Evolutionary conservation across 2,113 vertebrate genomes (phyloP).

Genomic region (Tragelaphus imberbis): DNA sequence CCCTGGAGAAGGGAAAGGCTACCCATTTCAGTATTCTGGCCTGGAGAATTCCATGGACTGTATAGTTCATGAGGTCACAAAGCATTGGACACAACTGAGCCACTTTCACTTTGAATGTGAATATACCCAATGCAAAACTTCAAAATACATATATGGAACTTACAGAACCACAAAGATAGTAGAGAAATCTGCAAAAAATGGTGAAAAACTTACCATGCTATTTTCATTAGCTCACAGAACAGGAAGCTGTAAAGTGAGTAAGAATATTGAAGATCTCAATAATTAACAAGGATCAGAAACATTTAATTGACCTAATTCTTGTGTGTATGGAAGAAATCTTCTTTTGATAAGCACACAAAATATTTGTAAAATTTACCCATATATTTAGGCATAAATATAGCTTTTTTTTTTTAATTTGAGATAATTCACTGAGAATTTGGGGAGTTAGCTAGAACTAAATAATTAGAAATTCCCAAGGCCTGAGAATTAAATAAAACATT

Average conservation of each 20-base stretch:
- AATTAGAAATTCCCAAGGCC: background rate
- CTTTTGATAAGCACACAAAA: background rate
- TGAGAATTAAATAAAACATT: background rate
- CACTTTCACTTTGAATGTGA: background rate
- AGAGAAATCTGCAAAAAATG: background rate
- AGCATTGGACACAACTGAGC: fast-evolving
- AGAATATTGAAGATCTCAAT: background rate
- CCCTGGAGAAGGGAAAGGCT: background rate
- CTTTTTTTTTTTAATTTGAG: background rate
- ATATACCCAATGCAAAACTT: background rate
- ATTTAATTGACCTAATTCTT: background rate
- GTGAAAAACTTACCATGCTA: background rate
- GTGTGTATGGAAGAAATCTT: background rate
- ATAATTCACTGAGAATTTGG: background rate
- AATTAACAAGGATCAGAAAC: background rate
- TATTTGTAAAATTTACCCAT: background rate
- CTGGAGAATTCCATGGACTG: background rate
- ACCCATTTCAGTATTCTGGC: background rate
- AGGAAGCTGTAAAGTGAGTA: background rate
- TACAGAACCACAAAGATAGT: background rate
- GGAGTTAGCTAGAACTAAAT: background rate
- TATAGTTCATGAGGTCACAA: background rate
- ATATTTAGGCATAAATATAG: background rate
- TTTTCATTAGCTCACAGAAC: background rate
- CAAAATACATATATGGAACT: background rate